Evolutionary conservation across 2,797 vertebrate genomes (phyloP), one percentile per base, ranked within the genome.

Genomic region (Cephalopachus bancanus): DNA sequence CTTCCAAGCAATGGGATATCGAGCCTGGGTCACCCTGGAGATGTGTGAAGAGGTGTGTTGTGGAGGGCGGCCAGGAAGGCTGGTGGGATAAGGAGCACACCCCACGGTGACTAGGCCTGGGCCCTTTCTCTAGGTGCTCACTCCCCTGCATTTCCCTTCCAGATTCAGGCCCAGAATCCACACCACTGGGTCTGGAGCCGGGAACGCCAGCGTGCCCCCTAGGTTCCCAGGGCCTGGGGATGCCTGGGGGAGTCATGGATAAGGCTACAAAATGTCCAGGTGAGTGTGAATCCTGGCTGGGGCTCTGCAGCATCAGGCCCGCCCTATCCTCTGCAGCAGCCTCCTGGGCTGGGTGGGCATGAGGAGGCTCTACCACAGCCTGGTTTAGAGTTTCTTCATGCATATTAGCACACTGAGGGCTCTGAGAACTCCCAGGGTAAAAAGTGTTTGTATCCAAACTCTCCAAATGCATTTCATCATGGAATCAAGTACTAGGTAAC

Each of bases 101-200:
- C 60, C 67, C 10, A 5, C 30, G 75, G 16, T 37, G 24, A 60
- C 11, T 5, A 57, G 53, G 33, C 9, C 11, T 5, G 22, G 44
- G 11, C 7, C 22, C 4, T 17, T 71, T 24, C 76, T 80, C 49
- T 30, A 37, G 20, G 67, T 1, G 10, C 49, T 92, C 51, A 94
- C 17, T 3, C 33, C 51, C 10, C 14, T 64, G 17, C 15, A 12
- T 83, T 88, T 95, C 62, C 62, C 65, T 96, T 86, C 59, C 90
- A 96, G 97, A 97, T 96, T 76, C 96, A 97, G 90, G 89, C 83
- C 80, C 95, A 96, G 85, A 93, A 83, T 51, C 96, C 96, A 9
- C 76, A 92, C 10, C 97, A 97, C 90, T 97, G 97, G 97, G 96
- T 96, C 59, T 97, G 97, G 97, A 89, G 92, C 24, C 83, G 85